These are phyloP conservation scores for Helogale parvula DNA, from an alignment of 2,113 vertebrate genomes.

Conservation along the genomic window DNA sequence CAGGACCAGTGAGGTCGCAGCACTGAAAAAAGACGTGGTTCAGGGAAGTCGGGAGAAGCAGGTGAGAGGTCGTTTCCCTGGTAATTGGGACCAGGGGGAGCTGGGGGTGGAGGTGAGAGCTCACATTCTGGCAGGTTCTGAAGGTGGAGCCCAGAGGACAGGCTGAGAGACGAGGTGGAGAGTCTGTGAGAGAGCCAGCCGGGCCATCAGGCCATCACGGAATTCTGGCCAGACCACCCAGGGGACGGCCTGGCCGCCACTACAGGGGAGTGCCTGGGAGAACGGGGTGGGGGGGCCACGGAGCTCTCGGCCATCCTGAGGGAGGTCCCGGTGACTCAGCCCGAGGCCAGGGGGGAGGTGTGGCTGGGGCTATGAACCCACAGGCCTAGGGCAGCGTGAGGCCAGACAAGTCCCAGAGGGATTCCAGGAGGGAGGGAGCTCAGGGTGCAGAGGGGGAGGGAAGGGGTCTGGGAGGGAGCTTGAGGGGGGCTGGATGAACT, in stretches of 20 bases:
- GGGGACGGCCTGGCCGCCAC: too few relatives aligned
- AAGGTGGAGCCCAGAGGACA: neutral
- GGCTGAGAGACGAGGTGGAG: neutral
- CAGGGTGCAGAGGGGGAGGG: neutral
- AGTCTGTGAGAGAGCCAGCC: neutral
- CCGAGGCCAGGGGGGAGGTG: neutral
- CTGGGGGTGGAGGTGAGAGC: neutral
- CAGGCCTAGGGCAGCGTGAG: neutral
- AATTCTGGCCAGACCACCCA: neutral
- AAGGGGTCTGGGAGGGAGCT: neutral
- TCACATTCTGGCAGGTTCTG: neutral
- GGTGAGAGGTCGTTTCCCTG: neutral
- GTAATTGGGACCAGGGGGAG: rapidly evolving
- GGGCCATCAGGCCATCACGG: neutral
- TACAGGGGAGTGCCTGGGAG: neutral
- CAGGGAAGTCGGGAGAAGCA: neutral
- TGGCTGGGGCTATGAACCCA: neutral
- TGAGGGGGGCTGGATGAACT: neutral
- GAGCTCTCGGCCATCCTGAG: neutral
- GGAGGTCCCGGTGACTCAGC: neutral
- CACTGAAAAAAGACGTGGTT: neutral
- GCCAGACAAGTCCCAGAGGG: neutral
- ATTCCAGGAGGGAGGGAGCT: too few relatives aligned
- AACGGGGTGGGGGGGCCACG: neutral
- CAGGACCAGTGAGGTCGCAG: neutral